Base-by-base conservation (phyloP, 2,888 invertebrate genomes). In the Coleophora deauratella region DNA sequence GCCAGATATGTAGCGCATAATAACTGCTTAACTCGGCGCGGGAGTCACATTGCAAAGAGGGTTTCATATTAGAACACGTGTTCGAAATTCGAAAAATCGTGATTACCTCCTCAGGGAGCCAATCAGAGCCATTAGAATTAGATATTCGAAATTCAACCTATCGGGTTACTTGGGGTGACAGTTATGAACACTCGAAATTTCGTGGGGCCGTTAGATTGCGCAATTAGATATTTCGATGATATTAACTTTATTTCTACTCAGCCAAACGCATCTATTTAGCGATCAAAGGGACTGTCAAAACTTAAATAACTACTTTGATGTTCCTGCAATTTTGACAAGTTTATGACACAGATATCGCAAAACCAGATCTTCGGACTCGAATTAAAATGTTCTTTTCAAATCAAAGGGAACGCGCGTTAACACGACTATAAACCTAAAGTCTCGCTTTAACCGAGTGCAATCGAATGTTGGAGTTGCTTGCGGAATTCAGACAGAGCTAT, bases 91-190 rank as follows among this genome's bases (percentile, higher is more conserved):
- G 62, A 76, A 79, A 82, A 81, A 76, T 82, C 78, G 66, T 79
- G 79, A 84, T 85, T 80, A 72, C 73, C 76, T 81, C 85, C 82
- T 78, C 51, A 67, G 78, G 85, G 85, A 84, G 75, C 77, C 82
- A 84, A 82, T 85, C 79, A 81, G 72, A 59, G 72, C 70, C 69
- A 80, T 81, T 81, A 81, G 76, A 82, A 82, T 82, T 81, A 82
- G 82, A 81, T 79, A 80, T 81, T 80, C 68, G 66, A 70, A 67
- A 69, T 76, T 74, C 72, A 72, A 78, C 62, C 62, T 78, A 82
- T 82, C 78, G 56, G 66, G 66, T 82, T 79, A 70, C 81, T 57
- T 65, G 56, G 81, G 79, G 79, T 68, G 72, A 70, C 67, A 68
- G 61, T 63, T 66, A 59, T 57, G 59, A 59, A 53, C 54, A 55